A percentile compares a stretch with the other conserved stretches of the same genome.
phyloP scores from a whole-genome alignment of 2,797 vertebrate species.

The Neosilurus mollespiculum region DNA sequence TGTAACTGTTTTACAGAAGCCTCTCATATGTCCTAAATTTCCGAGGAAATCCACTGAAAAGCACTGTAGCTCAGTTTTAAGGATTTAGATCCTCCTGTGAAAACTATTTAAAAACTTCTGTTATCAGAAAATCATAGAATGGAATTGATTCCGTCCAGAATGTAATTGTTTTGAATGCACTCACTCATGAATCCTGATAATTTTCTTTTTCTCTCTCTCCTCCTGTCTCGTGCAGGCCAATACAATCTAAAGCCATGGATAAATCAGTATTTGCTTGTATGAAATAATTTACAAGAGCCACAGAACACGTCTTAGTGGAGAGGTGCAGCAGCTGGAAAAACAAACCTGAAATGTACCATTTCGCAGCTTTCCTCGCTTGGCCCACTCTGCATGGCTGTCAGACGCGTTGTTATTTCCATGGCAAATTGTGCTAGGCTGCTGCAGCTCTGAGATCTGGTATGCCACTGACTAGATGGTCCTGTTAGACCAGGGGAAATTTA shows the following conservation, averaged over 20 bases:
- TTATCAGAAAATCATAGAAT: background rate
- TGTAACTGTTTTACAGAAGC: too few relatives aligned
- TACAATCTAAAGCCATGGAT: slow-evolving; percentile 22
- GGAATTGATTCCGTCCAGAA: background rate
- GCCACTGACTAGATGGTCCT: slow-evolving; percentile 19
- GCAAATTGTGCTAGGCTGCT: slow-evolving; percentile 51
- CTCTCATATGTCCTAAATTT: too few relatives aligned
- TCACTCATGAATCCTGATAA: background rate
- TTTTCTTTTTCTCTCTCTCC: background rate
- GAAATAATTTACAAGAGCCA: slow-evolving; percentile 41
- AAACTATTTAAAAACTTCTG: background rate
- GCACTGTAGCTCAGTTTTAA: background rate
- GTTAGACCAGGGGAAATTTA: slow-evolving; percentile 40
- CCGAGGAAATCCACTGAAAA: background rate
- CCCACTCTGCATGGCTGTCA: slow-evolving; percentile 11
- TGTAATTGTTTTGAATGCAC: background rate
- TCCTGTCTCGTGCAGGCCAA: background rate
- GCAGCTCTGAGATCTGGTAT: slow-evolving; percentile 38
- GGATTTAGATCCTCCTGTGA: background rate
- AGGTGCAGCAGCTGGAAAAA: slow-evolving; percentile 57
- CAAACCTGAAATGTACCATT: slow-evolving; percentile 19
- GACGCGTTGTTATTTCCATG: slow-evolving; percentile 41
- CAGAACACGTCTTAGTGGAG: slow-evolving; percentile 35
- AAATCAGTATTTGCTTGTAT: slow-evolving; percentile 38
- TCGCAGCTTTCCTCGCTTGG: slow-evolving; percentile 16